phyloP scores from a whole-genome alignment of 1,140 invertebrate species.

The Solen grandis region DNA sequence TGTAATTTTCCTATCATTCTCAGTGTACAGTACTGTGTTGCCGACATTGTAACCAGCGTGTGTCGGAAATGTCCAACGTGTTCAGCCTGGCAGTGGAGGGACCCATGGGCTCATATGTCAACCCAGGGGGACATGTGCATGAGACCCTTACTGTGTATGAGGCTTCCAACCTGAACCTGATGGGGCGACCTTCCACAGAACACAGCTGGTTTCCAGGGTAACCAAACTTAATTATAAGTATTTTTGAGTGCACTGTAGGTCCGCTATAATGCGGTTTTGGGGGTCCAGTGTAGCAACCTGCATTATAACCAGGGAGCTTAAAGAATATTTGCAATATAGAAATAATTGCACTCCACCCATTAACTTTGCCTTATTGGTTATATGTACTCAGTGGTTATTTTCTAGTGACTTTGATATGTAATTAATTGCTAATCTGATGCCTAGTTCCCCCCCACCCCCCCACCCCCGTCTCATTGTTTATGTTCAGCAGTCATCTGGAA shows the following conservation, averaged over 20 bases:
- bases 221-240: conserved; percentile 56
- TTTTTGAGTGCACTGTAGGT: neutral
- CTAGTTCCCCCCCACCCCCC: too few relatives aligned
- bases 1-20: too few relatives aligned
- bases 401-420: too few relatives aligned
- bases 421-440: too few relatives aligned
- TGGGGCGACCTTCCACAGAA: conserved; percentile 85
- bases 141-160: conserved; percentile 90
- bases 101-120: conserved; percentile 90
- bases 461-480: too few relatives aligned
- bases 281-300: neutral
- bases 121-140: conserved; percentile 89
- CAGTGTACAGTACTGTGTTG: conserved; percentile 87
- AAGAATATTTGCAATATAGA: neutral
- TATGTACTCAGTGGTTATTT: too few relatives aligned
- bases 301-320: neutral
- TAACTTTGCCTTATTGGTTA: too few relatives aligned
- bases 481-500: too few relatives aligned
- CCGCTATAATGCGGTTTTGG: neutral
- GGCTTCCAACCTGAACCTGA: conserved; percentile 84
- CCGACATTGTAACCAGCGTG: conserved; percentile 83
- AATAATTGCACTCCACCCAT: too few relatives aligned
- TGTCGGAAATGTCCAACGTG: conserved; percentile 87
- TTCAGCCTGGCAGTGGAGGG: conserved; percentile 92
- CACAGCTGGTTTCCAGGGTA: conserved; percentile 94